Base-by-base conservation (phyloP, 2,888 invertebrate species). In the Thera britannica region DNA sequence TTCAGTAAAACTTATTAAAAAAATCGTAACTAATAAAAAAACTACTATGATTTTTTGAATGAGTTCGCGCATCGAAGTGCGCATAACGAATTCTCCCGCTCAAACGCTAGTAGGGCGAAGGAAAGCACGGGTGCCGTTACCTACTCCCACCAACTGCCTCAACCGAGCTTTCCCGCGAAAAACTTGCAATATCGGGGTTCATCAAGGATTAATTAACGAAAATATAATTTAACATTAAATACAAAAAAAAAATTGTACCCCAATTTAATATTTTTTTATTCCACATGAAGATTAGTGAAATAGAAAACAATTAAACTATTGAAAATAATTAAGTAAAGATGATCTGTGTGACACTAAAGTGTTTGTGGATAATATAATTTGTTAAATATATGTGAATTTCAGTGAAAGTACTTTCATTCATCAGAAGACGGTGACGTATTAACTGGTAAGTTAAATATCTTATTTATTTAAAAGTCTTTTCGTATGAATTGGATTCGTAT, bases 91-190 rank as follows among this genome's bases (percentile, higher is more conserved):
- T 77, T 81, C 71, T 77, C 75, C 78, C 73, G 74, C 75, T 74
- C 54, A 41, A 67, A 55, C 76, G 79, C 86, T 90, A 91, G 90
- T 91, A 83, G 74, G 79, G 77, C 75, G 72, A 82, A 79, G 86
- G 89, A 83, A 81, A 85, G 83, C 90, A 83, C 75, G 81, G 83
- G 82, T 84, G 85, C 80, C 83, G 84, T 80, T 75, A 78, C 75
- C 76, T 74, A 63, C 41, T 41, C 56, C 68, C 77, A 77, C 72
- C 67, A 69, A 60, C 71, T 67, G 75, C 75, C 76, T 75, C 77
- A 70, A 62, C 67, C 74, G 78, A 78, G 81, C 65, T 80, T 90
- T 88, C 85, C 87, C 91, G 91, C 90, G 89, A 90, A 89, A 87
- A 85, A 80, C 79, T 49, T 46, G 23, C 64, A 65, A 48, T n/a